Conservation (phyloP, 2,113 vertebrate genomes). For the Campylomormyrus numenius region DNA sequence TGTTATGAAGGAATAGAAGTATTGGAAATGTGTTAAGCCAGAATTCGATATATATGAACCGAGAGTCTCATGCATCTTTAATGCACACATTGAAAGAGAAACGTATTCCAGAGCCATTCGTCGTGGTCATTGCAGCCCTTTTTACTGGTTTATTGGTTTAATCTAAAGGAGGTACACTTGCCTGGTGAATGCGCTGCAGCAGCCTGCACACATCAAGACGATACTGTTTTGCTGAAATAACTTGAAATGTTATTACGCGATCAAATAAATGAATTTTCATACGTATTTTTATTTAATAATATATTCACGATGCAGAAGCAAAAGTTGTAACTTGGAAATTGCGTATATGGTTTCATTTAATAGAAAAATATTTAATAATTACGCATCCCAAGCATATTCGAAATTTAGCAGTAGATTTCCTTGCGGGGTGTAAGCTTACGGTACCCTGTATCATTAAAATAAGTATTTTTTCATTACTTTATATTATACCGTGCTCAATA, state of each 20-base stretch:
- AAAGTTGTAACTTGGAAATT: not conserved
- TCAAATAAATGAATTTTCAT: not conserved
- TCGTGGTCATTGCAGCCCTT: not conserved
- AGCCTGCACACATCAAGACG: not conserved
- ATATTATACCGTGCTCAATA: not conserved
- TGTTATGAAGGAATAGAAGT: not conserved
- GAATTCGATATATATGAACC: not conserved
- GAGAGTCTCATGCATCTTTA: not conserved
- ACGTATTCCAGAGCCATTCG: not conserved
- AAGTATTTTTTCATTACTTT: not conserved
- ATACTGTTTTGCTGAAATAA: not conserved
- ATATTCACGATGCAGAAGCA: not conserved
- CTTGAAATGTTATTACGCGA: not conserved
- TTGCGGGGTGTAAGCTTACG: not conserved
- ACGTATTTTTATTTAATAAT: not conserved
- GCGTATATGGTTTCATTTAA: not conserved
- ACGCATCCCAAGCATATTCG: not conserved
- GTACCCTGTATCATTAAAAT: not conserved
- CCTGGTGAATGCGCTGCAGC: not conserved
- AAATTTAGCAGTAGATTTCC: not conserved
- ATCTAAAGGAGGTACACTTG: not conserved
- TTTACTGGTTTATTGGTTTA: slow-evolving; percentile 2
- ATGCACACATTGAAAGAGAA: not conserved
- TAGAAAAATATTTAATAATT: not conserved
- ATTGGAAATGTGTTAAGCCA: not conserved